Conservation (phyloP, 2,113 vertebrate genomes). For the Puntigrus tetrazona region DNA sequence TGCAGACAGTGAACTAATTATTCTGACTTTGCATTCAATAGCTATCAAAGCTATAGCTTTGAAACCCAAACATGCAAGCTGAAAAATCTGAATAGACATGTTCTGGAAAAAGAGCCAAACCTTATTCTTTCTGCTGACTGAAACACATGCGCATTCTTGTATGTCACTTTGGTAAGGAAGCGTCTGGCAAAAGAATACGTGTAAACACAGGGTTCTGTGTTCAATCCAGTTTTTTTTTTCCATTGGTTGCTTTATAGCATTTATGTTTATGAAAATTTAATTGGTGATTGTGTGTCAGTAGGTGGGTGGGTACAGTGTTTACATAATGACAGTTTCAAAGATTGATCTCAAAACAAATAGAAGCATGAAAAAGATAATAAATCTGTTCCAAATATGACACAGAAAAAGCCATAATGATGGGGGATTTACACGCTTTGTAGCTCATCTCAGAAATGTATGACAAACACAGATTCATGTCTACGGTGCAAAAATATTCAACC, state of each 20-base stretch:
- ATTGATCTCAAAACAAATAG: conserved; percentile 2
- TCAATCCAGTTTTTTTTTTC: not conserved
- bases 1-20: conserved; percentile 8
- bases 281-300: not conserved
- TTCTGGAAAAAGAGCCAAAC: conserved; percentile 27
- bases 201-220: not conserved
- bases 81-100: conserved; percentile 19
- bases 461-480: not conserved
- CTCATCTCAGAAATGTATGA: not conserved
- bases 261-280: not conserved
- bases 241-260: not conserved
- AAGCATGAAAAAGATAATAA: not conserved
- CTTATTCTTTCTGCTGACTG: not conserved
- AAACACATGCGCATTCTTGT: conserved; percentile 16
- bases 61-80: conserved; percentile 24
- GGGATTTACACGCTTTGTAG: conserved; percentile 15
- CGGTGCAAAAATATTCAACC: not conserved
- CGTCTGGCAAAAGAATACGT: conserved; percentile 16
- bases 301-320: not conserved
- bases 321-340: conserved; percentile 12
- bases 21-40: conserved; percentile 24
- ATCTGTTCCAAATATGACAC: not conserved
- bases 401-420: not conserved
- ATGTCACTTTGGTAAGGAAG: not conserved
- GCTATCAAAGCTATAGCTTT: conserved; percentile 1